These are phyloP conservation scores for Melipona quadrifasciata DNA, from an alignment of 1,140 invertebrate genomes.

Conservation along the genomic window DNA sequence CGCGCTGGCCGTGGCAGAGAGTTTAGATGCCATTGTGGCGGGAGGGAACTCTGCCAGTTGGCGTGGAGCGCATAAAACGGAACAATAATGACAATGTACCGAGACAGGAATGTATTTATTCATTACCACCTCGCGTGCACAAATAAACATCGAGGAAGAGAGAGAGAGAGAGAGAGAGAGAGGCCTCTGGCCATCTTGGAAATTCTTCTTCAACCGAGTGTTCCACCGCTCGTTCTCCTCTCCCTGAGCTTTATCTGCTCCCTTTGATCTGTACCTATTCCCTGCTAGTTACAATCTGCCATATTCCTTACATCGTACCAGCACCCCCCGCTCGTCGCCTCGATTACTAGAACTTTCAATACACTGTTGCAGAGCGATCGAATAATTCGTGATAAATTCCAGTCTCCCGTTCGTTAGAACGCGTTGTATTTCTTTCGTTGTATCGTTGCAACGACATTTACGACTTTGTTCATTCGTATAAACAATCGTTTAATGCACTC, in stretches of 20 bases:
- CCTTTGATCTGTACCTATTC: not conserved
- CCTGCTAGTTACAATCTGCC: not conserved
- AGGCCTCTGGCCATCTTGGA: not conserved
- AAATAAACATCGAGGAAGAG: not conserved
- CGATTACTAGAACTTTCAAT: not conserved
- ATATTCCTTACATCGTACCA: not conserved
- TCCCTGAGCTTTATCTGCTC: not conserved
- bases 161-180: not conserved
- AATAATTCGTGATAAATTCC: no score
- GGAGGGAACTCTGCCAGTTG: conserved; percentile 66
- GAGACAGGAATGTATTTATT: conserved; percentile 70
- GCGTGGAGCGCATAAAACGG: conserved; percentile 75
- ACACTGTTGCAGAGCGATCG: not conserved
- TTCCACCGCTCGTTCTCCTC: not conserved
- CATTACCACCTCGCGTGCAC: conserved; percentile 2
- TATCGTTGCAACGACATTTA: no score
- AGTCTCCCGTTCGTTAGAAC: no score
- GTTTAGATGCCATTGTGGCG: conserved; percentile 27
- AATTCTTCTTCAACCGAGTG: not conserved
- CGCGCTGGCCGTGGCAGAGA: conserved; percentile 13
- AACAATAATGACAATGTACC: conserved; percentile 79
- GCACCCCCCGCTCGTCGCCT: not conserved
- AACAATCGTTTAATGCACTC: no score
- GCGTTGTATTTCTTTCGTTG: no score
- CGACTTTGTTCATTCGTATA: no score